Evolutionary conservation across 2,888 invertebrate genomes (phyloP), one percentile per base, ranked within the genome.

Genomic region (Hymenopus coronatus): DNA sequence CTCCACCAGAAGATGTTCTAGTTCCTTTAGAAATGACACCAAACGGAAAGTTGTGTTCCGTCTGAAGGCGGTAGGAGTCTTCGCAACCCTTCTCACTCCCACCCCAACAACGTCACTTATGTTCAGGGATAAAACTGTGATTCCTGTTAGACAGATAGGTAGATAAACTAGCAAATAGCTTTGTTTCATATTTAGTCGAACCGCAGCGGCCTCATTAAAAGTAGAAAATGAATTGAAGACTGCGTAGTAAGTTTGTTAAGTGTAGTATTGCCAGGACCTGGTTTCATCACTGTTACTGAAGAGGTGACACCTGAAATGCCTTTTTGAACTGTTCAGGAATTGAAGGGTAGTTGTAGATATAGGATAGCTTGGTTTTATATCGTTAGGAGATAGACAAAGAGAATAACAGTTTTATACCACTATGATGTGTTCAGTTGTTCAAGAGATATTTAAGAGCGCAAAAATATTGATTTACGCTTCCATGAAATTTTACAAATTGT

Each of bases 91-190:
- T 70, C 54, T 70, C 54, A 70, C 54, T 70, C 54, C 54, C 54
- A 70, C 54, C 54, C 54, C 54, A 70, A 85, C 54, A 28, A 82
- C 85, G 54, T 70, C 54, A 88, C 88, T 88, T 88, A 86, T 83
- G 89, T 89, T 89, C 89, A 89, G 89, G 89, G 89, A 89, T 88
- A 70, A 88, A 89, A 46, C 89, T 89, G 89, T 89, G 89, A 89
- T 89, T 89, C 82, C 87, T 87, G 25, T n/a, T 85, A 85, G 85
- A 28, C n/a, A 28, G n/a, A 85, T 40, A 46, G 46, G 46, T 7
- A 25, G 87, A 40, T 40, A 40, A 12, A 40, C 9, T 87, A 87
- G 82, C 40, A 12, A 88, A 81, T 15, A 84, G 84, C 27, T 88
- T 83, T 89, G n/a, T 88, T 28, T 85, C 84, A 87, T 40, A 33